Evolutionary conservation across 2,113 vertebrate genomes (phyloP).

Genomic region (Phalacrocorax carbo): DNA sequence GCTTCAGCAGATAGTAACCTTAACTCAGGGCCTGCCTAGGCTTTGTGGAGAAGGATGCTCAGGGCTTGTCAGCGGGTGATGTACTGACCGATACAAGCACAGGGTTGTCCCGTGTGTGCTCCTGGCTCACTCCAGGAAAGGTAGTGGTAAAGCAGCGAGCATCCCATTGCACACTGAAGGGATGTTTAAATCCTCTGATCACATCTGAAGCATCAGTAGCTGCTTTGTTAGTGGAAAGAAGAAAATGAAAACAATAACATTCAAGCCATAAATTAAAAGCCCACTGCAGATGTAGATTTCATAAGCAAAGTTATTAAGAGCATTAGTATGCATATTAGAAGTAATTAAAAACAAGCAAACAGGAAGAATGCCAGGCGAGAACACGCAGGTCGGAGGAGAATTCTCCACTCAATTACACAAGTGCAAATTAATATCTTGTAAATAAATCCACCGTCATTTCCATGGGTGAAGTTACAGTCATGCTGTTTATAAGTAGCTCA

Average conservation of each 20-base stretch:
- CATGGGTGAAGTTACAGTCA: slow-evolving; percentile 7
- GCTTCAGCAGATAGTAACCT: neutral
- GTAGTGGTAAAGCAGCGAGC: neutral
- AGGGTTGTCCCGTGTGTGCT: neutral
- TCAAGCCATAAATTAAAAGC: slow-evolving; percentile 51
- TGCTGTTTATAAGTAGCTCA: slow-evolving; percentile 1
- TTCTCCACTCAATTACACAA: neutral
- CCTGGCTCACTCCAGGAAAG: neutral
- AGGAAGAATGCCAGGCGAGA: slow-evolving; percentile 5
- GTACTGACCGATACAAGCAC: neutral
- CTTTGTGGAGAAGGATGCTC: neutral
- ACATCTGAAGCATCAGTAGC: neutral
- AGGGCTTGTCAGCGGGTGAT: neutral
- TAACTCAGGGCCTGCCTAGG: too few species aligned
- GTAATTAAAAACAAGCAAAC: slow-evolving; percentile 45
- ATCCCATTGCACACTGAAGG: neutral
- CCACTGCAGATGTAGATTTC: slow-evolving; percentile 11
- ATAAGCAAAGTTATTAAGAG: neutral
- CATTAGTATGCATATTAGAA: slow-evolving; percentile 15
- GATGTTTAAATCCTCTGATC: neutral
- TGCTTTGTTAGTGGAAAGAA: slow-evolving; percentile 2
- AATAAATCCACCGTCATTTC: slow-evolving; percentile 29
- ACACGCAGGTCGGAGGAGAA: neutral
- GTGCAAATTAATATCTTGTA: neutral
- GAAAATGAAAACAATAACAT: neutral